phyloP scores from a whole-genome alignment of 2,888 invertebrate species.

The Lasioglossum marginatum region DNA sequence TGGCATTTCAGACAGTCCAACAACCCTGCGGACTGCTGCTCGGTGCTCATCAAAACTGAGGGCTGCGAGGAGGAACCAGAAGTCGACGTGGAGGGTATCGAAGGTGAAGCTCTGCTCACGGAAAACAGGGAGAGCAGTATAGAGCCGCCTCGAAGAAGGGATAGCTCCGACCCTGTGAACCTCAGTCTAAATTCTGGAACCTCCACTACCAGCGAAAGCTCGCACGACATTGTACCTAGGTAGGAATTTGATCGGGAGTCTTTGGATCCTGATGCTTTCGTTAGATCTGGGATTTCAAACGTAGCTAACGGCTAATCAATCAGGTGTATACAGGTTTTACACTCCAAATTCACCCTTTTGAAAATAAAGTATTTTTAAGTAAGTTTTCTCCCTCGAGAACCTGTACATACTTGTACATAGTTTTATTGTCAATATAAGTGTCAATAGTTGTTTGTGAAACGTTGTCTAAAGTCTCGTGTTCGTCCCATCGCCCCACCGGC shows the following conservation, averaged over 20 bases:
- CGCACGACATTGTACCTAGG: slow-evolving; percentile 81
- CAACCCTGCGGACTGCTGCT: slow-evolving; percentile 83
- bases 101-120: slow-evolving; percentile 82
- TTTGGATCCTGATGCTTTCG: background rate
- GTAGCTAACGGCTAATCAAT: background rate
- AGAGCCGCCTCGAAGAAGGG: slow-evolving; percentile 88
- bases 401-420: too few relatives aligned
- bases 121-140: slow-evolving; percentile 82
- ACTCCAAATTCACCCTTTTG: too few relatives aligned
- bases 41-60: slow-evolving; percentile 83
- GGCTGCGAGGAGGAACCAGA: slow-evolving; percentile 83
- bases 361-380: too few relatives aligned
- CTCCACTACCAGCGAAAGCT: slow-evolving; percentile 82
- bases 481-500: too few relatives aligned
- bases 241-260: slow-evolving; percentile 48
- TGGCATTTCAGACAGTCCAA: slow-evolving; percentile 78
- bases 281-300: background rate
- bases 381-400: too few relatives aligned
- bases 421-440: too few relatives aligned
- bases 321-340: too few relatives aligned
- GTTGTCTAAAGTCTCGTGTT: too few relatives aligned
- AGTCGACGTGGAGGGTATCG: slow-evolving; percentile 85
- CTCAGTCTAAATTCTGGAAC: slow-evolving; percentile 86
- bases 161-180: slow-evolving; percentile 93
- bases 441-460: too few relatives aligned